phyloP scores from a whole-genome alignment of 1,140 invertebrate genomes.

The Thaumetopoea pityocampa region DNA sequence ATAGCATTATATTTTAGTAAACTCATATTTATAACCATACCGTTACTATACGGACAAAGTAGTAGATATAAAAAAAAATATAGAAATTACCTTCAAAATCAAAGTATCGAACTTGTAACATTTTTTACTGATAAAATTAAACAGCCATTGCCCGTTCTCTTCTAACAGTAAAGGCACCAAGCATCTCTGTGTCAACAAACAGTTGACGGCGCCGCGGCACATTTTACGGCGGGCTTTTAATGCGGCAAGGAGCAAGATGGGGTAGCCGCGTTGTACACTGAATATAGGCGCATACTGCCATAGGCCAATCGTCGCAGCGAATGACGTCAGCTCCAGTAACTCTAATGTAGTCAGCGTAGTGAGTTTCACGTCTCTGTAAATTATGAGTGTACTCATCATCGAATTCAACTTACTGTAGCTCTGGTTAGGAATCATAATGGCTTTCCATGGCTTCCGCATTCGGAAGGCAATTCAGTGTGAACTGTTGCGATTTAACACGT shows the following conservation, averaged over 20 bases:
- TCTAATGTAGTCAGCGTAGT: conserved; percentile 35
- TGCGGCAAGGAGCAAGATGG: conserved; percentile 39
- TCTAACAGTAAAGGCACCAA: conserved; percentile 54
- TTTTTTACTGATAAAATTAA: conserved; percentile 53
- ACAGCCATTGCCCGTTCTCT: conserved; percentile 59
- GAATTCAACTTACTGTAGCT: no score
- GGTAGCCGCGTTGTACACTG: conserved; percentile 47
- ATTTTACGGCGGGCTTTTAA: conserved; percentile 40
- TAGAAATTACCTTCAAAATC: conserved; percentile 47
- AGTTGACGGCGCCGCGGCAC: conserved; percentile 50
- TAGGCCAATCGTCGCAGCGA: conserved; percentile 46
- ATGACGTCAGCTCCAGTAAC: conserved; percentile 43
- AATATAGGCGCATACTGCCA: conserved; percentile 58
- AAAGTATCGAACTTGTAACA: conserved; percentile 51
- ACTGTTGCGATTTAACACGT: no score
- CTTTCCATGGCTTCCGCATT: no score
- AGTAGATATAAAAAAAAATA: conserved; percentile 2
- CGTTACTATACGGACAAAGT: no score
- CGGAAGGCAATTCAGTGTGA: no score
- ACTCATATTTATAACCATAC: no score
- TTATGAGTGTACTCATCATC: no score
- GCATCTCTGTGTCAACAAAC: conserved; percentile 37
- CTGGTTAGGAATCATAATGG: no score
- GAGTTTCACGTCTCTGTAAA: conserved; percentile 48
- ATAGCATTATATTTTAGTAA: no score